Percentiles rank a stretch among this genome's conserved stretches.
phyloP scores from a whole-genome alignment of 2,113 vertebrate species.

The Copsychus sechellarum region DNA sequence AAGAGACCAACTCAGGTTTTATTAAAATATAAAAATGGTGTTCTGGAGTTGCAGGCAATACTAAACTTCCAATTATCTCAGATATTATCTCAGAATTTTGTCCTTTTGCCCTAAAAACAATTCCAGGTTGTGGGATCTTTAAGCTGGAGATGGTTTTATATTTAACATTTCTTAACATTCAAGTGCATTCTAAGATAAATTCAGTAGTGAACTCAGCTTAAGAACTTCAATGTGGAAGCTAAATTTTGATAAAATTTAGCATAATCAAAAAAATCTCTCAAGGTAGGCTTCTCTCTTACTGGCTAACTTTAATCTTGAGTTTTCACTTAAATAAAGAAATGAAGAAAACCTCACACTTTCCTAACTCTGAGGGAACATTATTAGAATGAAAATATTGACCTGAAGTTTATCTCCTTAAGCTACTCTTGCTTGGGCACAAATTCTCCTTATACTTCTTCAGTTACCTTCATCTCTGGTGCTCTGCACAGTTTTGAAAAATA shows the following conservation, averaged over 20 bases:
- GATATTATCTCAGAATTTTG: not conserved
- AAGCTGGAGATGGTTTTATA: not conserved
- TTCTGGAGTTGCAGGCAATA: not conserved
- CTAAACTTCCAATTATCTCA: not conserved
- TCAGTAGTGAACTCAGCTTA: not conserved
- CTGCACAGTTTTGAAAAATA: not conserved
- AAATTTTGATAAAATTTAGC: not conserved
- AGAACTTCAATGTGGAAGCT: not conserved
- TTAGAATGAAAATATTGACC: not conserved
- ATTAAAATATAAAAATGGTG: not conserved
- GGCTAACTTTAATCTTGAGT: not conserved
- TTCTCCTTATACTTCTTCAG: not conserved
- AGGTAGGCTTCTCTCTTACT: not conserved
- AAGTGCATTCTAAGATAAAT: not conserved
- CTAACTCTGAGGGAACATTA: not conserved
- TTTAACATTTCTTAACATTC: not conserved
- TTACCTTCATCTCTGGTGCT: not conserved
- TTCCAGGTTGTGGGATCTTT: not conserved
- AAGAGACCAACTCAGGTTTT: not conserved
- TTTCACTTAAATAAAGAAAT: not conserved
- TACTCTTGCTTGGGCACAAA: not conserved
- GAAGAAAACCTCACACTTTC: not conserved
- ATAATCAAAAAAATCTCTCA: not conserved
- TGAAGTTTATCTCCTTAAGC: not conserved
- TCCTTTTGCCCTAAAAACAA: not conserved